Evolutionary conservation across 2,797 vertebrate species (phyloP).

Genomic region (Trachurus trachurus): DNA sequence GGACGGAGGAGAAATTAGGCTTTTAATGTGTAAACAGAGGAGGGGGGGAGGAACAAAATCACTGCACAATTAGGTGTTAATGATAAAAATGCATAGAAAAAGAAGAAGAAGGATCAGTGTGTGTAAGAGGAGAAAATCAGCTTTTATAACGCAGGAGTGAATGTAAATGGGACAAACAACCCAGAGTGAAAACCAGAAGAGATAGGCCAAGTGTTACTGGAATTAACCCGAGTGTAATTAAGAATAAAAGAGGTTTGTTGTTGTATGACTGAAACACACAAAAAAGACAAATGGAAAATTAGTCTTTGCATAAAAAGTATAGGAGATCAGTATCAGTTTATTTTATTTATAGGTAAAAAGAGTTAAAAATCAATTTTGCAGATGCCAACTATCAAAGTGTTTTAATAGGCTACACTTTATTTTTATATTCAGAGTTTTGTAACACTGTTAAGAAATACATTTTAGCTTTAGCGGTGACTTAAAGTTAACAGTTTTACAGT

Average conservation of each 20-base stretch:
- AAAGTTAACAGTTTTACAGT: too few relatives aligned
- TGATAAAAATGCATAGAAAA: constrained; percentile 40
- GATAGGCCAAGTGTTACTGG: constrained; percentile 14
- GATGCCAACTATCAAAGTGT: too few relatives aligned
- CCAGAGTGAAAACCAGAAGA: background rate
- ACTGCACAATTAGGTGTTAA: constrained; percentile 42
- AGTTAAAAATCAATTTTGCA: too few relatives aligned
- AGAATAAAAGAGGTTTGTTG: background rate
- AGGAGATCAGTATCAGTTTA: too few relatives aligned
- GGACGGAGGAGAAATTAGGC: constrained; percentile 7
- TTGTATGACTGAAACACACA: background rate
- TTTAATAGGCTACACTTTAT: too few relatives aligned
- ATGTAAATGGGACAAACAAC: constrained; percentile 23
- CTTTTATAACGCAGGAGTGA: constrained; percentile 2
- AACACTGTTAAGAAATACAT: too few relatives aligned
- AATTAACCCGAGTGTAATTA: constrained; percentile 7
- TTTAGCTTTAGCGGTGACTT: too few relatives aligned
- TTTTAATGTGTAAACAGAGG: constrained; percentile 44
- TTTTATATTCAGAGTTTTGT: too few relatives aligned
- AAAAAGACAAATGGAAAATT: too few relatives aligned
- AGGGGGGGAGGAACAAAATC: constrained; percentile 13
- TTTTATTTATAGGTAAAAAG: too few relatives aligned
- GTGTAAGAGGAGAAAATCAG: background rate
- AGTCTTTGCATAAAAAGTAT: too few relatives aligned
- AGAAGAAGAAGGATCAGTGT: constrained; percentile 31